Conservation (phyloP, 2,888 invertebrate genomes). For the Mythimna pallens region DNA sequence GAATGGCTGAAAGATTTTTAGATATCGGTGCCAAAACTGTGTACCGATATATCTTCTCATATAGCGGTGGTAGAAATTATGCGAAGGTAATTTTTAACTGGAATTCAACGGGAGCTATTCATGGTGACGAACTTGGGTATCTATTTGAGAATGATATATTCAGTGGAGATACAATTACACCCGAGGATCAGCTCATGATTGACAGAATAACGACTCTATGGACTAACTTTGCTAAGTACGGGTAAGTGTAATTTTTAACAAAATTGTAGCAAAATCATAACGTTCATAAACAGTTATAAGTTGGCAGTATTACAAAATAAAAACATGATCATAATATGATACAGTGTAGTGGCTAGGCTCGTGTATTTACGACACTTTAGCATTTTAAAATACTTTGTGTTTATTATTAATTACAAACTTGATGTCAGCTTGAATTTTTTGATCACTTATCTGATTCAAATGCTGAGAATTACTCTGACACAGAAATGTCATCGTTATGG, state of each 20-base stretch:
- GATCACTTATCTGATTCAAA: no score
- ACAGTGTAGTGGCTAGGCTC: no score
- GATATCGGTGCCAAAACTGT: slow-evolving; percentile 34
- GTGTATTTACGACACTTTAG: no score
- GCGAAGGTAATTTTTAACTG: slow-evolving; percentile 1
- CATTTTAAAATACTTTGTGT: no score
- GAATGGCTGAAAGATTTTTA: slow-evolving; percentile 39
- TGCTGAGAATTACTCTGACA: no score
- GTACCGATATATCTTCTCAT: slow-evolving; percentile 51
- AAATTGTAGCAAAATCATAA: background rate
- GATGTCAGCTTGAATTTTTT: no score
- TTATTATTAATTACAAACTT: no score
- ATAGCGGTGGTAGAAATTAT: slow-evolving; percentile 36
- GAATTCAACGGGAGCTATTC: slow-evolving; percentile 44
- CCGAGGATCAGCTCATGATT: slow-evolving; percentile 51
- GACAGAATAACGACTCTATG: slow-evolving; percentile 57
- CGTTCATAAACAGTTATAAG: background rate
- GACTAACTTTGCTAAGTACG: slow-evolving; percentile 62
- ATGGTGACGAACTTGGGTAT: slow-evolving; percentile 60
- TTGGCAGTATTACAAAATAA: background rate
- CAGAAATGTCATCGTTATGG: no score
- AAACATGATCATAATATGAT: no score
- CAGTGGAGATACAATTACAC: slow-evolving; percentile 7
- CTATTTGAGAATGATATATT: slow-evolving; percentile 43
- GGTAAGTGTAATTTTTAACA: slow-evolving; percentile 10